These are phyloP conservation scores for Scelioninae gen. 1 DNA, from an alignment of 2,888 invertebrate genomes.

Conservation along the genomic window DNA sequence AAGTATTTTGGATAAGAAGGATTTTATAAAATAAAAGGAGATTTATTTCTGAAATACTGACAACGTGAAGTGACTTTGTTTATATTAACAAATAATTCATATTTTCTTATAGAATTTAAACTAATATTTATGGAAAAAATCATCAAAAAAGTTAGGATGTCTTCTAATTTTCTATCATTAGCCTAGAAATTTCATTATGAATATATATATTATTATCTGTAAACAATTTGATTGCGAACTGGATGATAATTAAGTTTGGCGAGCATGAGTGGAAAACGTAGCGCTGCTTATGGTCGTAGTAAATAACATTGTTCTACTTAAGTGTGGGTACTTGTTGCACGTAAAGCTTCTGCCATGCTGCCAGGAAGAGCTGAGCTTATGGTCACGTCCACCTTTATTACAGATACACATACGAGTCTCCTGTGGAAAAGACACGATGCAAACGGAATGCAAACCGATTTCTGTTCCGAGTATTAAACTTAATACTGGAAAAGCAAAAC, in stretches of 20 bases:
- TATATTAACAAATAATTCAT: too few species aligned
- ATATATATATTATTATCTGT: conserved; percentile 22
- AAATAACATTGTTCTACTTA: conserved; percentile 51
- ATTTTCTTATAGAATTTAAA: too few species aligned
- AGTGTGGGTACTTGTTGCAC: conserved; percentile 56
- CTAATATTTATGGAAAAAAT: too few species aligned
- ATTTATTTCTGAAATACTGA: too few species aligned
- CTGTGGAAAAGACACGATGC: background rate
- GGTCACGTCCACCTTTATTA: conserved; percentile 59
- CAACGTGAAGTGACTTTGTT: too few species aligned
- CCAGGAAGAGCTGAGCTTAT: conserved; percentile 41
- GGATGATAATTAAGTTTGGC: conserved; percentile 44
- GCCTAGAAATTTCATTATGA: conserved; percentile 28
- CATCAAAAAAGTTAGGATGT: too few species aligned
- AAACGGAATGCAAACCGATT: conserved; percentile 16
- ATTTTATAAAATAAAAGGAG: too few species aligned
- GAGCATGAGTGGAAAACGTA: conserved; percentile 14
- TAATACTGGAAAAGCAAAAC: too few species aligned
- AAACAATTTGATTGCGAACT: conserved; percentile 43
- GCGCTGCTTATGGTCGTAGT: conserved; percentile 38
- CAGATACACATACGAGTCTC: conserved; percentile 19
- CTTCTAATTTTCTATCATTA: too few species aligned
- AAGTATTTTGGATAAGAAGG: too few species aligned
- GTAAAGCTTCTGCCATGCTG: conserved; percentile 36
- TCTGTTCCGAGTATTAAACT: too few species aligned